Percentiles rank a stretch among this genome's conserved stretches.
Conservation (phyloP, 2,113 vertebrate species). For the Anhinga rufa region DNA sequence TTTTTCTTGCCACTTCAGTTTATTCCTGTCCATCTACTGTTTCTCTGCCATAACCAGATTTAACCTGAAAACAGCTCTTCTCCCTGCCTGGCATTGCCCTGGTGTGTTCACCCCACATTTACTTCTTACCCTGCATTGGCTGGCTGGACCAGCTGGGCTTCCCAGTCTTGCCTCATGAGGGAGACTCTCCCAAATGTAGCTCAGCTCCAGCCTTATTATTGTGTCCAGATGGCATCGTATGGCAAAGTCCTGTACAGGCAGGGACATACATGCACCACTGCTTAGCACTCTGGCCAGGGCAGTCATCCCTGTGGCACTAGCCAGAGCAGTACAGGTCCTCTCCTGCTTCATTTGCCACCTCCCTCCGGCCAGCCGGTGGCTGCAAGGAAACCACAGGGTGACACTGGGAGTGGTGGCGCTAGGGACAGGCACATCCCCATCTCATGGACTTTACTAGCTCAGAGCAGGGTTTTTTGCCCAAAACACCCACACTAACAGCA, state of each 20-base stretch:
- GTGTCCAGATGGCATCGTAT: accelerated
- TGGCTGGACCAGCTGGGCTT: background rate
- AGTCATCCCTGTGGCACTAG: background rate
- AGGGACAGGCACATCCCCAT: background rate
- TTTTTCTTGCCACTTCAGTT: background rate
- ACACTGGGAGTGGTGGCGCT: background rate
- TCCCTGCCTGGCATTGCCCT: background rate
- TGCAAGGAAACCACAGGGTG: background rate
- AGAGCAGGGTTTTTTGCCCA: background rate
- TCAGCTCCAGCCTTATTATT: background rate
- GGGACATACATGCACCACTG: accelerated
- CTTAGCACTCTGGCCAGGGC: background rate
- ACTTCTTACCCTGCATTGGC: accelerated
- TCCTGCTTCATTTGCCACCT: background rate
- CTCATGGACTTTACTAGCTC: background rate
- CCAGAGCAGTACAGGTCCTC: background rate
- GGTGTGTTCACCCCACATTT: background rate
- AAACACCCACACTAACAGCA: background rate
- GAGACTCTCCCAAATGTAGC: accelerated
- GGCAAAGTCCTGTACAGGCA: accelerated
- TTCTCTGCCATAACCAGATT: background rate
- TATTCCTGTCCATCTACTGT: background rate
- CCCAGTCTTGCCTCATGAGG: accelerated
- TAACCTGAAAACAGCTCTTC: background rate
- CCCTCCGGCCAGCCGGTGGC: background rate